Conservation (phyloP, 2,797 vertebrate genomes). For the Crenuchus spilurus region DNA sequence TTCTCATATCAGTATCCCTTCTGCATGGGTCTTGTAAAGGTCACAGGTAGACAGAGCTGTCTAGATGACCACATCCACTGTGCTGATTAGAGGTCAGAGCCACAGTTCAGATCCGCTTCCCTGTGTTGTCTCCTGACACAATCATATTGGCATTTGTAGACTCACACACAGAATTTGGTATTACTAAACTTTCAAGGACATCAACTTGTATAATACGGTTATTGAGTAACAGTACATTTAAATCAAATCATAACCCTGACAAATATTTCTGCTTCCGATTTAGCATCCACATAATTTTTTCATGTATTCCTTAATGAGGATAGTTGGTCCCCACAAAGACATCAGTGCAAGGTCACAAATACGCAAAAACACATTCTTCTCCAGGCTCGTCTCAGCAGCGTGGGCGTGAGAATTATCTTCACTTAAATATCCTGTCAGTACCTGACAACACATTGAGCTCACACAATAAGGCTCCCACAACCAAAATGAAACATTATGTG, state of each 20-base stretch:
- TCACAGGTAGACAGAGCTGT: slow-evolving; percentile 21
- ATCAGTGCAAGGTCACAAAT: no score
- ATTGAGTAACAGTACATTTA: no score
- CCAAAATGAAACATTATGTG: no score
- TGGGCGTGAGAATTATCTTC: neutral
- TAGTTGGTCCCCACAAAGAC: no score
- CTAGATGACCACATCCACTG: slow-evolving; percentile 3
- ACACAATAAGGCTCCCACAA: no score
- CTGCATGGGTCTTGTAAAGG: slow-evolving; percentile 31
- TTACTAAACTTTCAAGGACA: no score
- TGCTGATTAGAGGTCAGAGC: slow-evolving; percentile 6
- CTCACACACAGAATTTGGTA: no score
- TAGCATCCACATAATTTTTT: no score
- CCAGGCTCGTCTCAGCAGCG: neutral
- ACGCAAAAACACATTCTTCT: neutral
- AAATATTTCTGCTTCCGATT: no score
- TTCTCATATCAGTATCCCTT: slow-evolving; percentile 16
- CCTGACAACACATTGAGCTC: neutral
- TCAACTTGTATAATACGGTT: no score
- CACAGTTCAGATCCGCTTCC: slow-evolving; percentile 1
- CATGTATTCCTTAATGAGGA: no score
- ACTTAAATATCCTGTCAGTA: neutral
- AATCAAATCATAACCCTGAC: no score
- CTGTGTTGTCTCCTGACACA: slow-evolving; percentile 39
- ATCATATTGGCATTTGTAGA: slow-evolving; percentile 41